Evolutionary conservation across 2,888 invertebrate genomes (phyloP).

Genomic region (Nipponacmea schrenckii): DNA sequence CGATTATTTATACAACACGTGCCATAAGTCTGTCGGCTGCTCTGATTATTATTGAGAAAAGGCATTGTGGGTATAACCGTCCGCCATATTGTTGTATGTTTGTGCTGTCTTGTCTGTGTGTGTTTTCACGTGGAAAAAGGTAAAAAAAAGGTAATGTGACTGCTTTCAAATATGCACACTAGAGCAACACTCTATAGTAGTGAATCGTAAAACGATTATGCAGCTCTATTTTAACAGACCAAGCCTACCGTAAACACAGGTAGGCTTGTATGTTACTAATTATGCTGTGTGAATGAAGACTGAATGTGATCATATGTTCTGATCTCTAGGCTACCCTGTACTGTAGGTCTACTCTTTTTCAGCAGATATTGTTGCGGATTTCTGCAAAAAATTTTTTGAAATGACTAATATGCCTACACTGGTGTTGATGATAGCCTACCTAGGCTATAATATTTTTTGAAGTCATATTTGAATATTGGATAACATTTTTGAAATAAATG

Average conservation of each 20-base stretch:
- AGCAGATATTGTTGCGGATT: no score
- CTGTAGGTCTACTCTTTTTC: no score
- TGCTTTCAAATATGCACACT: not conserved
- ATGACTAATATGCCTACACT: no score
- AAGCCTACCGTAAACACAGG: not conserved
- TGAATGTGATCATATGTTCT: not conserved
- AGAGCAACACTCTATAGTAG: not conserved
- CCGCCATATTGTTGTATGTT: conserved; percentile 60
- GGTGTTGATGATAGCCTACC: no score
- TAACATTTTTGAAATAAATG: no score
- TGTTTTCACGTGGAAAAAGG: conserved; percentile 57
- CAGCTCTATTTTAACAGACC: not conserved
- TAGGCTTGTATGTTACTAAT: not conserved
- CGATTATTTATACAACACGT: not conserved
- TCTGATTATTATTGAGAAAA: not conserved
- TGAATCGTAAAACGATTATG: not conserved
- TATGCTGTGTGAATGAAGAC: conserved; percentile 16
- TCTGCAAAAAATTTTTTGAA: no score
- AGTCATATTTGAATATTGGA: no score
- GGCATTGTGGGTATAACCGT: conserved; percentile 49
- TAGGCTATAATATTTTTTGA: no score
- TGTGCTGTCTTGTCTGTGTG: conserved; percentile 58
- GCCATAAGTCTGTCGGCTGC: conserved; percentile 1
- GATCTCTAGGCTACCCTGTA: no score
- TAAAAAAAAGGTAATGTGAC: conserved; percentile 31